Conservation (phyloP, 2,113 vertebrate genomes). For the Brachyhypopomus gauderio region DNA sequence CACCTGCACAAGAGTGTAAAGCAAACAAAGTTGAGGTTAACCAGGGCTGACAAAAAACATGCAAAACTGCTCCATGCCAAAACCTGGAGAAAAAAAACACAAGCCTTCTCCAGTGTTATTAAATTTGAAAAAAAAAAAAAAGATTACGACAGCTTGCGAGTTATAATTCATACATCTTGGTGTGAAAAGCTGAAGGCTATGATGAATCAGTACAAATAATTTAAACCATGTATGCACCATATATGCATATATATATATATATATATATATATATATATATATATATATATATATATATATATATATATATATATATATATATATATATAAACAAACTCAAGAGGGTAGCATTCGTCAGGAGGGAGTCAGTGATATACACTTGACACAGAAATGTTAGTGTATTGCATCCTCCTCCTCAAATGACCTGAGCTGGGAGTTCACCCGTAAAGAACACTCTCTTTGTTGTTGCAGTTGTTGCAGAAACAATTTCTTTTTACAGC, state of each 20-base stretch:
- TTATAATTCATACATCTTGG: constrained; percentile 16
- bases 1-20: constrained; percentile 44
- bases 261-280: neutral
- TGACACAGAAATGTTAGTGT: neutral
- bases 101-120: constrained; percentile 1
- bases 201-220: neutral
- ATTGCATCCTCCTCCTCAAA: constrained; percentile 13
- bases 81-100: constrained; percentile 19
- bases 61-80: constrained; percentile 40
- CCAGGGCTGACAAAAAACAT: constrained; percentile 43
- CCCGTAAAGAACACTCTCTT: constrained; percentile 28
- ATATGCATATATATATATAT: neutral
- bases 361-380: neutral
- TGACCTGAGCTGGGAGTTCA: neutral
- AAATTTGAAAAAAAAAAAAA: neutral
- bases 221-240: constrained; percentile 1
- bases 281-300: too few species aligned
- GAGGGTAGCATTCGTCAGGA: neutral
- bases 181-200: constrained; percentile 23
- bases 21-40: constrained; percentile 48
- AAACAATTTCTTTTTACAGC: constrained; percentile 21
- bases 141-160: neutral
- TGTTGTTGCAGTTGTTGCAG: constrained; percentile 23
- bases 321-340: neutral
- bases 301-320: neutral